phyloP scores from a whole-genome alignment of 2,888 invertebrate genomes.

The Cephus pulcher region DNA sequence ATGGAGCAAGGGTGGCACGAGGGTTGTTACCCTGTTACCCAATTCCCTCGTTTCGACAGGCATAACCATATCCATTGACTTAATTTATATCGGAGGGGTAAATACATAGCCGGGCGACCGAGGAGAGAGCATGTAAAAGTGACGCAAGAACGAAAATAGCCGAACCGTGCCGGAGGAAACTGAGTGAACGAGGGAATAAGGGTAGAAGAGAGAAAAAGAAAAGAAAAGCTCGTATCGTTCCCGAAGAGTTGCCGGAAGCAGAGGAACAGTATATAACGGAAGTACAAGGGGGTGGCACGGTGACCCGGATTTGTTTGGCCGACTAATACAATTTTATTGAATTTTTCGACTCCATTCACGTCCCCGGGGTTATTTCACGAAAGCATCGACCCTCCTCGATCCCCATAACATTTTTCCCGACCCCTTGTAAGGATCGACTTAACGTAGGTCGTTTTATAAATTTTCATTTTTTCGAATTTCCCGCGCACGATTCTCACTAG shows the following conservation, averaged over 20 bases:
- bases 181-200: background rate
- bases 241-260: background rate
- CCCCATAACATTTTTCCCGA: background rate
- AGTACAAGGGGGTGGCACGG: background rate
- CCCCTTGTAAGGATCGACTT: background rate
- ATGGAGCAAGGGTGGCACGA: background rate
- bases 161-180: background rate
- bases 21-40: background rate
- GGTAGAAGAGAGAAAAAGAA: background rate
- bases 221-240: background rate
- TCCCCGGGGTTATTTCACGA: background rate
- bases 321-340: slow-evolving; percentile 32
- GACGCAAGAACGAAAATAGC: background rate
- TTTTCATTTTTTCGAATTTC: background rate
- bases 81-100: slow-evolving; percentile 6
- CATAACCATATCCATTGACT: slow-evolving; percentile 9
- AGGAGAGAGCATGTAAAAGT: background rate
- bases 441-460: background rate
- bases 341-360: slow-evolving; percentile 12
- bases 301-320: slow-evolving; percentile 26
- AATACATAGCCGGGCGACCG: background rate
- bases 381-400: background rate
- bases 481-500: background rate
- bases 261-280: background rate
- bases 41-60: slow-evolving; percentile 9